These are phyloP conservation scores for Papilio gigon DNA, from an alignment of 2,888 invertebrate genomes.

Conservation along the genomic window DNA sequence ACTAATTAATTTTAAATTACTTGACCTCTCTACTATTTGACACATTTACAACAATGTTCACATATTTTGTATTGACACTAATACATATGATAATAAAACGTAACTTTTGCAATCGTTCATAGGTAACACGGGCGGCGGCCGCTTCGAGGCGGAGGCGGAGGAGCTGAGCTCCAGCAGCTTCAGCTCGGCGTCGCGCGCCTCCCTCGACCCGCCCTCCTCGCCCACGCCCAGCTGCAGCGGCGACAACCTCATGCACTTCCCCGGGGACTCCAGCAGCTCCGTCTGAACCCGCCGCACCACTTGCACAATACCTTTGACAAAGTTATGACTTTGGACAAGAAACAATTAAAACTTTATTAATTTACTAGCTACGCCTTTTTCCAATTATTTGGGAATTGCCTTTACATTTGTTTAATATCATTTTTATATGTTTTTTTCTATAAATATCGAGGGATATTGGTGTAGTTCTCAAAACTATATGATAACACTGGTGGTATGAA, in stretches of 20 bases:
- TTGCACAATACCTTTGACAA: background rate
- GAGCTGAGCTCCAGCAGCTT: conserved; percentile 93
- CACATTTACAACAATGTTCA: too few relatives aligned
- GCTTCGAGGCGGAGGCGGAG: conserved; percentile 86
- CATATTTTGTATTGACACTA: too few relatives aligned
- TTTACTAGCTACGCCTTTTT: too few relatives aligned
- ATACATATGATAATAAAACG: too few relatives aligned
- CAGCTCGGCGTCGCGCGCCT: conserved; percentile 90
- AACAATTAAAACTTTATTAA: too few relatives aligned
- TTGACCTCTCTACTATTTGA: too few relatives aligned
- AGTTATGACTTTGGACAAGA: too few relatives aligned
- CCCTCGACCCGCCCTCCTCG: conserved; percentile 86
- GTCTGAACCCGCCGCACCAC: conserved; percentile 58
- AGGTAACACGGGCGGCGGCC: conserved; percentile 76
- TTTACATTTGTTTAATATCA: too few relatives aligned
- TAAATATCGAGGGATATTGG: background rate
- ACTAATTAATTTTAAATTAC: too few relatives aligned
- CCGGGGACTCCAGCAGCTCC: conserved; percentile 88
- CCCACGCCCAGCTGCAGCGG: conserved; percentile 89
- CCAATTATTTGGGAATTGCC: too few relatives aligned
- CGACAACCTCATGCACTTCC: conserved; percentile 90
- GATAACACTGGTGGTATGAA: background rate
- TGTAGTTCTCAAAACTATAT: background rate
- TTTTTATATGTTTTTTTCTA: background rate
- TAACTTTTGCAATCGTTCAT: conserved; percentile 46